Base-by-base conservation (phyloP, 2,797 vertebrate genomes). In the Hyperoplus immaculatus region DNA sequence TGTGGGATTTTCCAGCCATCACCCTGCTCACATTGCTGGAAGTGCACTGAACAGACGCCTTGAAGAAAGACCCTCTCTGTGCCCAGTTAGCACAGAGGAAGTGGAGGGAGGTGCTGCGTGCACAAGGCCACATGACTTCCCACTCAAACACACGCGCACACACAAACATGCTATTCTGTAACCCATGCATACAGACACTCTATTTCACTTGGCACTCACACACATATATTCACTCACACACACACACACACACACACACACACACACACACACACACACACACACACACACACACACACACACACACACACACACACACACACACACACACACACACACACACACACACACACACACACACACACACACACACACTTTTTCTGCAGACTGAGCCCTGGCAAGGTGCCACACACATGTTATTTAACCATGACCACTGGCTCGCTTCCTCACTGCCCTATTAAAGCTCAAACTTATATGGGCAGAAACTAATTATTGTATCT, bases 31-130 rank as follows among this genome's bases (percentile, higher is more conserved):
- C 57, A 76, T 81, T 75, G 67, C 18, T 1, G 36, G 54, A 39
- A 54, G 64, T 21, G 68, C n/a, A 8, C 56, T 41, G 60, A 59
- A 29, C 29, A 29, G 74, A 79, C 5, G 18, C 8, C 68, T 47
- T 60, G 75, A 89, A 93, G 90, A 94, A 93, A 93, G 86, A 61
- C n/a, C 15, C 47, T 75, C 79, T 92, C 80, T 95, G 11, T 58
- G 51, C 42, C 57, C 65, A 61, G 70, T 79, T 71, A 67, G 63
- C 50, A 62, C 39, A 47, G 85, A 87, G 87, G 87, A 93, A 90
- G 72, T 79, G 6, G 58, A 84, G 69, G 29, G 71, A 77, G 67
- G 61, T 45, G 46, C 69, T 50, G 75, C 8, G 14, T 81, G 77
- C 85, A 71, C 61, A 59, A 11, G 71, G 67, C 81, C 85, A 29